Evolutionary conservation across 2,113 vertebrate species (phyloP).

Genomic region (Herpailurus yagouaroundi): DNA sequence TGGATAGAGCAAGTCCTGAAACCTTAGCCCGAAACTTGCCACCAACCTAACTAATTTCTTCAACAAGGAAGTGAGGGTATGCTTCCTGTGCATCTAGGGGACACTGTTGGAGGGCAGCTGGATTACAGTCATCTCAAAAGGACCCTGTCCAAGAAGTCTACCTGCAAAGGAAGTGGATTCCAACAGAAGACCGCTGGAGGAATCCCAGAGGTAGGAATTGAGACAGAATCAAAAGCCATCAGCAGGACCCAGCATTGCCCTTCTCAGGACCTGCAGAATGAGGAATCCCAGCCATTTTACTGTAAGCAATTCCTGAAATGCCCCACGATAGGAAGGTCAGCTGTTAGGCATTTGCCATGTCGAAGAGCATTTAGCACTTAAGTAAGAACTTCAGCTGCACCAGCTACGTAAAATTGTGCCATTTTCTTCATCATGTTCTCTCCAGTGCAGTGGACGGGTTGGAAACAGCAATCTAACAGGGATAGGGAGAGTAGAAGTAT

Average conservation of each 20-base stretch:
- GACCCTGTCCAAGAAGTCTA: background rate
- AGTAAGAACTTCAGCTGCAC: background rate
- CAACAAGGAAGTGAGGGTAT: fast-evolving
- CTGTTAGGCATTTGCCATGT: no score
- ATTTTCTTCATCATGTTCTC: no score
- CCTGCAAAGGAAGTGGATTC: background rate
- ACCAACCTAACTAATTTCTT: background rate
- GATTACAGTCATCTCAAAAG: background rate
- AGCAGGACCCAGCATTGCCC: no score
- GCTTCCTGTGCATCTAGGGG: background rate
- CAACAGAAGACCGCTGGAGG: background rate
- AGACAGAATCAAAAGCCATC: background rate
- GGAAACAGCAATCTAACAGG: background rate
- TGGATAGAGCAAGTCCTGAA: background rate
- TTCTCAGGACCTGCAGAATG: background rate
- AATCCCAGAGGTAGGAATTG: background rate
- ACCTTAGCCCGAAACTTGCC: background rate
- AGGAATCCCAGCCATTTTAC: background rate
- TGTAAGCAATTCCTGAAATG: background rate
- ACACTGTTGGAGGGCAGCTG: fast-evolving
- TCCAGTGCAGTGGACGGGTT: fast-evolving
- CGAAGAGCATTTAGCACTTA: background rate
- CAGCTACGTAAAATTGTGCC: background rate
- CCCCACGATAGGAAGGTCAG: background rate
- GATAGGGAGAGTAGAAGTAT: background rate